These are phyloP conservation scores for Sternarchorhynchus goeldii DNA, from an alignment of 2,797 vertebrate species.

Conservation along the genomic window DNA sequence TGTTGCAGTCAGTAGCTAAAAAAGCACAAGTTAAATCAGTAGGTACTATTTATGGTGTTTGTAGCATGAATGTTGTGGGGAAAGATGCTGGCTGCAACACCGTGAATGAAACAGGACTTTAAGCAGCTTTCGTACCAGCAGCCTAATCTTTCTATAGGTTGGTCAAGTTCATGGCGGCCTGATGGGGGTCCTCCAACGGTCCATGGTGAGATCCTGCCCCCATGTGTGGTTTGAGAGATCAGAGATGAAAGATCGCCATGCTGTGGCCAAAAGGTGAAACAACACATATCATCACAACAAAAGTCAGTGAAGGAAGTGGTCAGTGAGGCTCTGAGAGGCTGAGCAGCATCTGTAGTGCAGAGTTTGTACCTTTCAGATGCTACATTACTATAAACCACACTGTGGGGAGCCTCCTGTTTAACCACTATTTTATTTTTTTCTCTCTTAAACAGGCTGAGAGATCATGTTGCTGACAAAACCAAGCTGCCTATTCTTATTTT, in stretches of 20 bases:
- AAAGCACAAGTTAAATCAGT: too few species aligned
- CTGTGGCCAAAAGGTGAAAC: constrained; percentile 88
- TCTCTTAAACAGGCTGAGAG: constrained; percentile 77
- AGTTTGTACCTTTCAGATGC: background rate
- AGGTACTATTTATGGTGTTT: background rate
- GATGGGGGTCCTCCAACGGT: constrained; percentile 91
- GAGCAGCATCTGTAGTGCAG: background rate
- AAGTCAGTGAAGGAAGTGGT: background rate
- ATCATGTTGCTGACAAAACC: constrained; percentile 85
- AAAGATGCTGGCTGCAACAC: background rate
- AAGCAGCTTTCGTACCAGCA: background rate
- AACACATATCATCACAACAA: background rate
- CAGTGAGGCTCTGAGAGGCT: background rate
- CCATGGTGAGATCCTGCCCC: constrained; percentile 89
- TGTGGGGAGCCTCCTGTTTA: background rate
- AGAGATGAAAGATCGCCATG: constrained; percentile 89
- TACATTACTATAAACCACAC: background rate
- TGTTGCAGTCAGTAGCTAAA: too few species aligned
- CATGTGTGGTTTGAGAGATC: constrained; percentile 97
- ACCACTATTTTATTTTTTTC: background rate
- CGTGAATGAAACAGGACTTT: background rate
- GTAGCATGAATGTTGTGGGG: too few species aligned
- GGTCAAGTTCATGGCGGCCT: constrained; percentile 92
- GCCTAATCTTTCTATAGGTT: constrained; percentile 74
- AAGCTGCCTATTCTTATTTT: constrained; percentile 97